These are phyloP conservation scores for Apistogramma diplotaenia DNA, from an alignment of 2,113 vertebrate genomes.

Conservation along the genomic window DNA sequence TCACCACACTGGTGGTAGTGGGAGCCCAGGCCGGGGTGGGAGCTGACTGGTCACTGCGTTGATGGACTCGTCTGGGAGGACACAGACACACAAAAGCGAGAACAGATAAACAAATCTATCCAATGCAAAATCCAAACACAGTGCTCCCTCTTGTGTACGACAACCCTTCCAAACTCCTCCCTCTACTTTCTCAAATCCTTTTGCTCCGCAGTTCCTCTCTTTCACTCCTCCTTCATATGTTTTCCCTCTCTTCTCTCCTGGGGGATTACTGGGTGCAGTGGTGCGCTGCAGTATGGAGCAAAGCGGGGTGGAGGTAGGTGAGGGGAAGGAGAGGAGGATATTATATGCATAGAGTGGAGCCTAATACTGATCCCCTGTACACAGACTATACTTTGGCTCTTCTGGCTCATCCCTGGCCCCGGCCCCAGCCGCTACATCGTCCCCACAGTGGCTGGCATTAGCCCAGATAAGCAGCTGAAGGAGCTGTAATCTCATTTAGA, in stretches of 20 bases:
- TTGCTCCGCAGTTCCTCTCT: conserved; percentile 40
- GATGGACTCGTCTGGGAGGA: conserved; percentile 79
- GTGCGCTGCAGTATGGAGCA: conserved; percentile 59
- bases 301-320: conserved; percentile 53
- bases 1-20: conserved; percentile 76
- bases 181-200: conserved; percentile 44
- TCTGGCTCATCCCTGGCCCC: conserved; percentile 67
- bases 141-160: conserved; percentile 31
- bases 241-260: conserved; percentile 66
- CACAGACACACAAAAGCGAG: conserved; percentile 34
- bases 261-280: conserved; percentile 71
- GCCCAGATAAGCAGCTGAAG: conserved; percentile 98
- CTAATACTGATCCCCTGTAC: conserved; percentile 70
- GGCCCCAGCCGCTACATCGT: conserved; percentile 60
- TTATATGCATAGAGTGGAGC: conserved; percentile 57
- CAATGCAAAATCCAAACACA: conserved; percentile 35
- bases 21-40: conserved; percentile 54
- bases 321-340: conserved; percentile 55
- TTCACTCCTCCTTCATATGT: conserved; percentile 61
- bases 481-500: conserved; percentile 99
- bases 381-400: conserved; percentile 68
- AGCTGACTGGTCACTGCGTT: conserved; percentile 76
- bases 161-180: background rate
- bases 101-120: conserved; percentile 58
- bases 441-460: conserved; percentile 96